Base-by-base conservation (phyloP, 1,140 invertebrate genomes). In the Meteorus sp. region DNA sequence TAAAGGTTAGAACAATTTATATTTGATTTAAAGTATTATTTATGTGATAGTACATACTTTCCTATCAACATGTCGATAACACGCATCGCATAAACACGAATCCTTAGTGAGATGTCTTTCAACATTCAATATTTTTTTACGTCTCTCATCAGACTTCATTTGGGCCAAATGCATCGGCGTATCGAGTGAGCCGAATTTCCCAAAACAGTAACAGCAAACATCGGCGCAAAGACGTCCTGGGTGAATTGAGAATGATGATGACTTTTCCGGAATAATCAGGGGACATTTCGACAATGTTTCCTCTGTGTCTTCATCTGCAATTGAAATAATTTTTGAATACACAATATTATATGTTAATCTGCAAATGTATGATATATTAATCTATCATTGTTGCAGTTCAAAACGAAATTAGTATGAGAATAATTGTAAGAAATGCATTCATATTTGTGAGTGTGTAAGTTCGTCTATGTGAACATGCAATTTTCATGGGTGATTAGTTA, bases 91-190 rank as follows among this genome's bases (percentile, higher is more conserved):
- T 17, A 93, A 79, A 66, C 91, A 92, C 33, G 89, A 92, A 72
- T 92, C 90, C 47, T 87, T 85, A 0, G 87, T 89, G 7, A 92
- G 75, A 67, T 91, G 89, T 70, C 88, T 86, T 68, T 92, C 89
- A 65, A 86, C 85, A 43, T 83, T 83, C 59, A 92, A 75, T 33
- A 91, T 89, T 70, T 90, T 90, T 66, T 88, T 86, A 69, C 90
- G 88, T 29, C 88, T 79, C 47, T 92, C 90, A 6, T 84, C 79
- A 23, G 87, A 89, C 69, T 92, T 93, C 73, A 92, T 87, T 73
- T 92, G 89, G 0, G 89, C 90, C 29, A 93, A 85, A 72, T 93
- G 91, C 78, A 91, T 91, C 0, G 90, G 90, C 0, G 90, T 92
- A 66, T 93, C 91, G 47, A 91, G 85, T 0, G 90, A 85, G 0